phyloP scores from a whole-genome alignment of 1,140 invertebrate species.

The Drosophila sp. region DNA sequence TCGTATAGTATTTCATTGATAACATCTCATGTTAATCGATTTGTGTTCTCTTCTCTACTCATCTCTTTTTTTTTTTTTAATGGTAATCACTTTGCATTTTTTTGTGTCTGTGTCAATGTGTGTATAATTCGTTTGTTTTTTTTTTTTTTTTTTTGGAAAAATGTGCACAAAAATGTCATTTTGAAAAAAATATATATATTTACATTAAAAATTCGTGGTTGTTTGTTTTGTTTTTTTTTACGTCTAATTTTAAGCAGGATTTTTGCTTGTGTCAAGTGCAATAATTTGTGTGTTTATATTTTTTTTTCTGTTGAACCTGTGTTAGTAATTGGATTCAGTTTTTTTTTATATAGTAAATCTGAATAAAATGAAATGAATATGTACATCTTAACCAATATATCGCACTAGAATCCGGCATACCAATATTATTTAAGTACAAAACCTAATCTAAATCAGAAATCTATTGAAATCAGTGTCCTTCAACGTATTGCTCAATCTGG shows the following conservation, averaged over 20 bases:
- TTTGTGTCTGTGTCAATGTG: conserved; percentile 28
- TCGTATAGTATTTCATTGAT: conserved; percentile 49
- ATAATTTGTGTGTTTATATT: neutral
- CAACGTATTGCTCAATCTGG: neutral
- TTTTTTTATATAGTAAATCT: neutral
- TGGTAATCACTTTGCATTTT: conserved; percentile 38
- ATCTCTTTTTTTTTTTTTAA: conserved; percentile 41
- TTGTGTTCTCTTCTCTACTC: conserved; percentile 22
- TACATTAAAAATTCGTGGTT: conserved; percentile 60
- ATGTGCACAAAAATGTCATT: conserved; percentile 50
- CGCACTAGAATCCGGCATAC: neutral
- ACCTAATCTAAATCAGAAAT: conserved; percentile 2
- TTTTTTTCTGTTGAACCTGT: neutral
- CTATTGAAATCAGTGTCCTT: neutral
- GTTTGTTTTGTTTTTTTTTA: conserved; percentile 8
- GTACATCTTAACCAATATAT: neutral
- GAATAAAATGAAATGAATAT: neutral
- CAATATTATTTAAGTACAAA: conserved; percentile 3
- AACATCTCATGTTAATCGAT: conserved; percentile 62
- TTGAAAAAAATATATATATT: conserved; percentile 44
- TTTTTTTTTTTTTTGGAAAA: conserved; percentile 4
- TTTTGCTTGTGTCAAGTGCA: conserved; percentile 15
- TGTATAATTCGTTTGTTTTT: conserved; percentile 5
- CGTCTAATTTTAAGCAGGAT: neutral
- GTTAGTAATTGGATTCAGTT: neutral